Base-by-base conservation (phyloP, 35 echinoderm and acorn worm species). In the Diadema setosum region DNA sequence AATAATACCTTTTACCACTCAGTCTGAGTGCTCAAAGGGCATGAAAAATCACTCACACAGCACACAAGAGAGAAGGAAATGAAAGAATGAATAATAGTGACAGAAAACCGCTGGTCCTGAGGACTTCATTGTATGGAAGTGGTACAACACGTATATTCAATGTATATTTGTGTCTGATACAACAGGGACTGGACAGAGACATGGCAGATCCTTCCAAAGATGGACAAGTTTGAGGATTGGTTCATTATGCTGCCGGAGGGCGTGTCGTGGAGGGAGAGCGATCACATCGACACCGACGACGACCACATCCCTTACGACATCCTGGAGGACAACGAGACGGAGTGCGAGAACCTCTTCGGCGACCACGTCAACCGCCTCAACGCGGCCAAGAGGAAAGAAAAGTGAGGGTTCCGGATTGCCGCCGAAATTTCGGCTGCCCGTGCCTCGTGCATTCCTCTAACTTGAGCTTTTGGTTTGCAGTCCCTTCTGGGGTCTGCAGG, bases 301-400 rank as follows among this genome's bases (percentile, higher is more conserved):
- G 8, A 24, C 16, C 80, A 24, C 58, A 98, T 98, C 40, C 92
- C 96, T 2, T 88, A 81, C 42, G 89, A 91, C 59, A 45, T 98
- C 34, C 89, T 98, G 3, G 86, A 86, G 23, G 46, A 81, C 5
- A 80, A 92, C 37, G 89, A 91, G 5, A 16, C 24, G 27, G 67
- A 90, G 34, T 90, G 84, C 37, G 89, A 98, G 74, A 91, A 75
- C 5, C 70, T 63, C 70, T 98, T 98, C 82, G 34, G 65, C 35
- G 48, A 80, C 17, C 96, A 98, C 45, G 88, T 94, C 29, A 88
- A 91, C 14, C 82, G 83, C 24, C 84, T 98, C 27, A 81, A 94
- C 61, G 96, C 92, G 23, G 82, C 82, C 0, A 88, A 85, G 85
- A 94, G 86, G 82, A 98, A 94, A 86, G 92, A 91, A 39, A 92